A percentile compares a stretch with the other conserved stretches of the same genome.
These are phyloP conservation scores for Alosa sapidissima DNA, from an alignment of 2,797 vertebrate genomes.

Conservation along the genomic window DNA sequence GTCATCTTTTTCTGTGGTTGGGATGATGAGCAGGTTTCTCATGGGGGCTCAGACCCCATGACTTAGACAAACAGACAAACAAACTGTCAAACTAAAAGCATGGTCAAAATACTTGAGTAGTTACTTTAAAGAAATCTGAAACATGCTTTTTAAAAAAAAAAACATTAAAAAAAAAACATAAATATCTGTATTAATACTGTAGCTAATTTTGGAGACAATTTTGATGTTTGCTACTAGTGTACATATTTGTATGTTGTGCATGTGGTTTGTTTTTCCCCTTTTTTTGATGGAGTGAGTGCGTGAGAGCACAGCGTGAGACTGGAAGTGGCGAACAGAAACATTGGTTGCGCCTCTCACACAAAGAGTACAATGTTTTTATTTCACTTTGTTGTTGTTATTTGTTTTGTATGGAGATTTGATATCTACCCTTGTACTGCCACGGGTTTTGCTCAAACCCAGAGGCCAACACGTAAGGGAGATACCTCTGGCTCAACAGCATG, in stretches of 20 bases:
- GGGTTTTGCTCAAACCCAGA: slow-evolving; percentile 16
- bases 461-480: slow-evolving; percentile 9
- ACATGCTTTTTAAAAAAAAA: slow-evolving; percentile 46
- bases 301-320: slow-evolving; percentile 50
- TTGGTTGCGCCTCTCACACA: slow-evolving; percentile 57
- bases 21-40: slow-evolving; percentile 27
- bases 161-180: slow-evolving; percentile 34
- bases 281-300: slow-evolving; percentile 45
- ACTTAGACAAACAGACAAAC: not conserved
- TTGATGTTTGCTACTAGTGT: slow-evolving; percentile 64
- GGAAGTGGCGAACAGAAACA: slow-evolving; percentile 39
- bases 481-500: slow-evolving; percentile 34
- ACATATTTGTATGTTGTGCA: slow-evolving; percentile 70
- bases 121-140: slow-evolving; percentile 52
- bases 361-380: slow-evolving; percentile 76
- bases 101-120: slow-evolving; percentile 69
- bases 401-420: slow-evolving; percentile 36
- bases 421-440: slow-evolving; percentile 41
- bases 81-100: slow-evolving; percentile 47
- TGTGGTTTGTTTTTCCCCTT: slow-evolving; percentile 53
- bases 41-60: slow-evolving; percentile 22
- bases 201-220: slow-evolving; percentile 62
- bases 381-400: slow-evolving; percentile 48
- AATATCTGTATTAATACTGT: slow-evolving; percentile 66
- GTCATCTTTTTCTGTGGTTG: slow-evolving; percentile 15